These are phyloP conservation scores for Scaeva pyrastri DNA, from an alignment of 2,888 invertebrate species.

Conservation along the genomic window DNA sequence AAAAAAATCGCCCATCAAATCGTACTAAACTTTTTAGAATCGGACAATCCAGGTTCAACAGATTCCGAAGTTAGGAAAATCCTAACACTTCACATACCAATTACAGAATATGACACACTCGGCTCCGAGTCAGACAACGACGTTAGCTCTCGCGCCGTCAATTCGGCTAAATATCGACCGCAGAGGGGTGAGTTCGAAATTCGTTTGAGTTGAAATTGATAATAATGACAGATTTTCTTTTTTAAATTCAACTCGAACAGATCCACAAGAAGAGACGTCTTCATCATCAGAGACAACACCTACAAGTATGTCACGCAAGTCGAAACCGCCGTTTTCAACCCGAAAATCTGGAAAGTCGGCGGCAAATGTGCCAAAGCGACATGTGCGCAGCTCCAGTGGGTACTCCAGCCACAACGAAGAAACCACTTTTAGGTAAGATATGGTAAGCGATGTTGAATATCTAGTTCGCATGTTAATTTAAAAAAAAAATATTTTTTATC, in stretches of 20 bases:
- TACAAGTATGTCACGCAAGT: conserved; percentile 88
- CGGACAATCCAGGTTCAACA: conserved; percentile 97
- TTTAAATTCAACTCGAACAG: conserved; percentile 79
- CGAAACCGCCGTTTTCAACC: conserved; percentile 89
- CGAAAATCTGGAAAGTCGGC: conserved; percentile 87
- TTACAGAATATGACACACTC: conserved; percentile 95
- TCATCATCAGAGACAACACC: conserved; percentile 92
- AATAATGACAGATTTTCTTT: background rate
- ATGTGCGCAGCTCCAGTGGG: conserved; percentile 91
- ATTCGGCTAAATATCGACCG: conserved; percentile 84
- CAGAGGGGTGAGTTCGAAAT: conserved; percentile 81
- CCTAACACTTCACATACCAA: conserved; percentile 95
- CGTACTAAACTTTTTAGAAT: conserved; percentile 88
- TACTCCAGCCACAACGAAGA: conserved; percentile 94
- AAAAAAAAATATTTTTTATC: background rate
- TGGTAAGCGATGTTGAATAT: conserved; percentile 75
- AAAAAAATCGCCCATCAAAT: conserved; percentile 82
- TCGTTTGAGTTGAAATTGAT: background rate
- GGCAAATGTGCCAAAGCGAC: conserved; percentile 87
- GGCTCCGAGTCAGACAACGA: conserved; percentile 93
- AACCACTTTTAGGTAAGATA: conserved; percentile 90
- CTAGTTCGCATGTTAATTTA: conserved; percentile 68
- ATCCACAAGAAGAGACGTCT: conserved; percentile 90
- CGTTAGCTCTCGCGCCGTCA: conserved; percentile 87
- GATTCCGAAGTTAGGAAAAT: conserved; percentile 97